Evolutionary conservation across 92 coral and sea anemone genomes (phyloP), one percentile per base, ranked within the genome.

Genomic region (Epizoanthus rinbou): DNA sequence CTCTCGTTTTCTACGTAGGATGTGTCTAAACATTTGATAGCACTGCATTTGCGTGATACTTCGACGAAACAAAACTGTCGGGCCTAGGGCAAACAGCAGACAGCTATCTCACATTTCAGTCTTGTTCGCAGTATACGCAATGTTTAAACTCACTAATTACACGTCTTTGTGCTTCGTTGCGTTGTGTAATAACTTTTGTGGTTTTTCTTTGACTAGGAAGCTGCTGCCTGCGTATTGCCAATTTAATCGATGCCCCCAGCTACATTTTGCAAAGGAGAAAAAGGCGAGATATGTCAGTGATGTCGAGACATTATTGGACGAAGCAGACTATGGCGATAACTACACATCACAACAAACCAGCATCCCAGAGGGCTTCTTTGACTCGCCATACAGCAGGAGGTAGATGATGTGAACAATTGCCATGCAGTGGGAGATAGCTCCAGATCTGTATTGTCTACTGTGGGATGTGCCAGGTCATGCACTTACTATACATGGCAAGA

Each of bases 181-280:
- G 10, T 8, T 57, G 81, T 21, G 18, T 57, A 16, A 53, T 75
- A 14, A 13, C 52, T 76, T 41, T 25, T 76, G 35, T 22, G 35
- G 6, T 28, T 18, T 57, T 64, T 3, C 39, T 73, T 11, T 69
- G 25, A 56, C 39, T 53, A 90, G 93, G 87, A 90, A 64, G 76
- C 73, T 93, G 35, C 85, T 93, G 31, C 97, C 97, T 8, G 83
- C 88, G 23, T 93, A 93, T 74, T 88, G 76, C 33, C 85, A 80
- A 23, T 87, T 90, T 52, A 47, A 71, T 33, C 86, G 76, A 58
- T 83, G 86, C 70, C 94, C 97, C 6, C 84, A 82, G 84, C 86
- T 93, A 59, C 75, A 72, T 62, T 93, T 93, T 52, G 71, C 85
- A 35, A 85, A 82, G 65, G 97, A 93, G 56, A 86, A 80, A 76